A percentile compares a stretch with the other conserved stretches of the same genome.
phyloP scores from a whole-genome alignment of 2,888 invertebrate species.

The Luffia ferchaultella region DNA sequence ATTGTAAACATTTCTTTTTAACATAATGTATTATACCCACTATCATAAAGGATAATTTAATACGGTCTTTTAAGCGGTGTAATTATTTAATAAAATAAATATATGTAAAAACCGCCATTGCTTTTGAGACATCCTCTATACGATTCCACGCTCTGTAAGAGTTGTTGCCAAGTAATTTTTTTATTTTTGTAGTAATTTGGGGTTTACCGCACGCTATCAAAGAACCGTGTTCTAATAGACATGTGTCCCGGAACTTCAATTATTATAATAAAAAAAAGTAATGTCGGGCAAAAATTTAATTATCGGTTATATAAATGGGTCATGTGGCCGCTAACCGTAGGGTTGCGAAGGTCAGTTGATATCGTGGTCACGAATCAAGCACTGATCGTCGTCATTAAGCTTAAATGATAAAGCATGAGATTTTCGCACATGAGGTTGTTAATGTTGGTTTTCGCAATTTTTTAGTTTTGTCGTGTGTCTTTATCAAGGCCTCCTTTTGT shows the following conservation, averaged over 20 bases:
- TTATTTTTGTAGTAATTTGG: no score
- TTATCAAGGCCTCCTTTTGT: neutral
- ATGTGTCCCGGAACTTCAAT: neutral
- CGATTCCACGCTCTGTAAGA: no score
- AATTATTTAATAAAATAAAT: no score
- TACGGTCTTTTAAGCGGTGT: no score
- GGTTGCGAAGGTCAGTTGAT: neutral
- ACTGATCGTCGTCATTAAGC: neutral
- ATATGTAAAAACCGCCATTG: no score
- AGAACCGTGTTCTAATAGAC: neutral
- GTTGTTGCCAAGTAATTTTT: no score
- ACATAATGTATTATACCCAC: no score
- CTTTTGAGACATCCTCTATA: no score
- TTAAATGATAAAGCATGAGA: neutral
- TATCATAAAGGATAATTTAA: no score
- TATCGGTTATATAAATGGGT: neutral
- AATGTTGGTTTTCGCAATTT: neutral
- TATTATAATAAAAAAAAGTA: neutral
- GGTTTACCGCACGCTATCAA: neutral
- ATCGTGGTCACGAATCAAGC: neutral
- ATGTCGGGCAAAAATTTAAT: neutral
- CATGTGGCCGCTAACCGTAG: neutral
- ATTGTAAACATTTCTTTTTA: no score
- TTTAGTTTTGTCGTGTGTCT: neutral
- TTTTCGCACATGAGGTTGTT: neutral